Base-by-base conservation (phyloP, 2,113 vertebrate species). In the Albula glossodonta region DNA sequence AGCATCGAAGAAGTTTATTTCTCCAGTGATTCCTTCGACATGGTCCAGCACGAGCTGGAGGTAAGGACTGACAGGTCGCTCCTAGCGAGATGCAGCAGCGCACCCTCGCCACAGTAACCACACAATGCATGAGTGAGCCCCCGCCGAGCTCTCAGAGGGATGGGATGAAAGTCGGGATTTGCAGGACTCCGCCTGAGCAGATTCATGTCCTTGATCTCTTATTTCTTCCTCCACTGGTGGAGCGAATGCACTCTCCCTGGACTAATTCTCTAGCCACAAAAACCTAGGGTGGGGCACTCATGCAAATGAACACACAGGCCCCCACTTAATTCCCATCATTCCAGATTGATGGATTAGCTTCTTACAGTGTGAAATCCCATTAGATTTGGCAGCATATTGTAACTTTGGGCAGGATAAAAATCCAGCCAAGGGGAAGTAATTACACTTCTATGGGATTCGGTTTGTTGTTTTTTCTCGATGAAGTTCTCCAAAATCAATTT, bases 1-100 rank as follows among this genome's bases (percentile, higher is more conserved):
- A 97, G 97, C 91, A 98, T 99, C 82, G 97, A 98, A 92, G 97
- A 99, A 91, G 94, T 99, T 77, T 99, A 99, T 95, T 99, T 97
- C 94, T 98, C 97, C 60, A 96, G 66, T 66, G 98, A 99, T 94
- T 98, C 98, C 83, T 98, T 97, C 88, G 98, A 99, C 94, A 97
- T 99, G 95, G 97, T 98, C 91, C 96, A 97, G 89, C 97, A 98
- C 83, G 98, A 99, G 74, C 96, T 99, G 89, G 97, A 99, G 97
- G 98, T 99, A 94, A 96, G 96, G 85, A 19, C 60, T 5, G 19
- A 8, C 2, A 6, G 22, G n/a, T 0, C 1, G 63, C 17, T 22
- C 63, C 70, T 2, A 22, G n/a, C 5, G 4, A 22, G 12, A 4
- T 11, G 70, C 4, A 8, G 8, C 22, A n/a, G 53, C 7, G 53